phyloP scores from a whole-genome alignment of 23 tunicate genomes.

The Botrylloides violaceus region DNA sequence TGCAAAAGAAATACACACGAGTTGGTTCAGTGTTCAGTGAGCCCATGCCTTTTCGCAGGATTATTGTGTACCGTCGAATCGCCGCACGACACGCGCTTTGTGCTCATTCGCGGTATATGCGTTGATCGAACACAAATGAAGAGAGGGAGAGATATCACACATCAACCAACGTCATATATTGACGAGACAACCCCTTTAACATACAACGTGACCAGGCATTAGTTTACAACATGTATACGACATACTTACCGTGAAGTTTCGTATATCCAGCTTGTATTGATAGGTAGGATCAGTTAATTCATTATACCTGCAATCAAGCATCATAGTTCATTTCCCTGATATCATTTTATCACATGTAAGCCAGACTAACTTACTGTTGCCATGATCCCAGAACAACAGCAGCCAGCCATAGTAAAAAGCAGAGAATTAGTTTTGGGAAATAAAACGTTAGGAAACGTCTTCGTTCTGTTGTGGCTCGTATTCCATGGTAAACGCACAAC shows the following conservation, averaged over 20 bases:
- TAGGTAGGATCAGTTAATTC: slow-evolving; percentile 75
- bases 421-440: slow-evolving; percentile 64
- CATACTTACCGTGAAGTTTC: slow-evolving; percentile 63
- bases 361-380: slow-evolving; percentile 66
- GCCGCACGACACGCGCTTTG: not conserved
- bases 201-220: too few species aligned
- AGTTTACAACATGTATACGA: too few species aligned
- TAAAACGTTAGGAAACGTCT: slow-evolving; percentile 50
- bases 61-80: not conserved
- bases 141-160: too few species aligned
- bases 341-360: not conserved
- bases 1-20: slow-evolving; percentile 15
- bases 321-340: not conserved
- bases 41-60: not conserved
- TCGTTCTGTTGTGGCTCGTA: slow-evolving; percentile 33
- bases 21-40: not conserved
- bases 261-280: slow-evolving; percentile 56
- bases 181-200: too few species aligned
- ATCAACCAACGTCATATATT: too few species aligned
- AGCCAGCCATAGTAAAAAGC: slow-evolving; percentile 67
- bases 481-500: slow-evolving; percentile 81
- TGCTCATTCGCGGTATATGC: not conserved
- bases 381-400: slow-evolving; percentile 77
- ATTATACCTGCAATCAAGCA: slow-evolving; percentile 46
- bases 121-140: not conserved